These are phyloP conservation scores for Heliocidaris erythrogramma DNA, from an alignment of 35 echinoderm and acorn worm genomes.

Conservation along the genomic window DNA sequence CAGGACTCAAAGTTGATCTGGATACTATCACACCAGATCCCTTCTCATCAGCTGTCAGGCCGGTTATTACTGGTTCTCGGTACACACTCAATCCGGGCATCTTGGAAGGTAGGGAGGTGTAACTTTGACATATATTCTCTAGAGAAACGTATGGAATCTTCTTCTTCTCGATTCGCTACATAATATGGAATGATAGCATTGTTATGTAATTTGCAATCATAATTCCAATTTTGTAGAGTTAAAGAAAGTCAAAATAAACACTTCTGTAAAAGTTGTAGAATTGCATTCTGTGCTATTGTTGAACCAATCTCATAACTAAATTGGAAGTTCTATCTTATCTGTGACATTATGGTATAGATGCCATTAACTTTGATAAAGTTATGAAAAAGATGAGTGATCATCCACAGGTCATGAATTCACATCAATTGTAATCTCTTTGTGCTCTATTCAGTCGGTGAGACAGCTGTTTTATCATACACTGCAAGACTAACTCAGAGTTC, in stretches of 20 bases:
- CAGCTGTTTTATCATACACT: slow-evolving; percentile 36
- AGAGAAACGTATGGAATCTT: not conserved
- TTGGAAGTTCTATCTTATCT: too few species aligned
- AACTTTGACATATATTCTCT: not conserved
- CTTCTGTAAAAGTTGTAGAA: too few species aligned
- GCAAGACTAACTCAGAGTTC: slow-evolving; percentile 39
- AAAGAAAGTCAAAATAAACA: too few species aligned
- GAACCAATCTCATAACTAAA: too few species aligned
- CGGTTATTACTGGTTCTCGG: not conserved
- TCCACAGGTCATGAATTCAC: not conserved
- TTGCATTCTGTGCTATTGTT: too few species aligned
- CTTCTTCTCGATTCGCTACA: not conserved
- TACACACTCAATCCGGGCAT: not conserved
- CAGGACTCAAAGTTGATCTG: not conserved
- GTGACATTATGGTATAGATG: too few species aligned
- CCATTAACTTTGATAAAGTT: too few species aligned
- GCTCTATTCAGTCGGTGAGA: slow-evolving; percentile 44
- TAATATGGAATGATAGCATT: not conserved
- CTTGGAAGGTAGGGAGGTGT: not conserved
- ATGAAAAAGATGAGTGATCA: not conserved
- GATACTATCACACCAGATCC: not conserved
- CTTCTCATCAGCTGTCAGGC: not conserved
- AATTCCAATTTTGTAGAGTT: too few species aligned
- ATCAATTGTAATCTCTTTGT: not conserved
- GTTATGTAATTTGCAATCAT: not conserved